Conservation (phyloP, 2,888 invertebrate genomes). For the Mythimna pallens region DNA sequence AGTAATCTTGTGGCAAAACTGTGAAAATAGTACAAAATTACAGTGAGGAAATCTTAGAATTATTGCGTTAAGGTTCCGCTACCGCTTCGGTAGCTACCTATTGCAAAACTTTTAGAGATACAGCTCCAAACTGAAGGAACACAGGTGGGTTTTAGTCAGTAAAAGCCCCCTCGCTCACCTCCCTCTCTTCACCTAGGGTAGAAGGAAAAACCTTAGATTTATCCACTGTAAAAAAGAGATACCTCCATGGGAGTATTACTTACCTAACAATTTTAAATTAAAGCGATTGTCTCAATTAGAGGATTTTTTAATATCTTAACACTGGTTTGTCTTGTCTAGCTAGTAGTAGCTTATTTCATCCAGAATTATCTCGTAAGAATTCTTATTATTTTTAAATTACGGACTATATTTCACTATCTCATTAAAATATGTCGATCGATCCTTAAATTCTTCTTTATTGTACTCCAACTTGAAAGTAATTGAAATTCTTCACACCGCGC, state of each 20-base stretch:
- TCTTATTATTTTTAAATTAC: not conserved
- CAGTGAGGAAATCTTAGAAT: slow-evolving; percentile 33
- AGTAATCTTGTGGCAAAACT: slow-evolving; percentile 23
- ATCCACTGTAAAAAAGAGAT: too few species aligned
- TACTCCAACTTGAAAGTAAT: slow-evolving; percentile 11
- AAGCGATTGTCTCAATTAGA: not conserved
- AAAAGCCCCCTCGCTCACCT: too few species aligned
- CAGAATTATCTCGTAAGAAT: not conserved
- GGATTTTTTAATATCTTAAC: not conserved
- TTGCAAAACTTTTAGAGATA: slow-evolving; percentile 29
- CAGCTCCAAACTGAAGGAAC: too few species aligned
- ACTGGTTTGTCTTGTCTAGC: not conserved
- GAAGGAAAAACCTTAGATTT: too few species aligned
- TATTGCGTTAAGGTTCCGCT: slow-evolving; percentile 37
- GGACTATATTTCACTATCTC: not conserved
- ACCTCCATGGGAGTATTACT: too few species aligned
- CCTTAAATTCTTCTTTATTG: slow-evolving; percentile 7
- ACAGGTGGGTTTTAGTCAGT: too few species aligned
- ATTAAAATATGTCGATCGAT: slow-evolving; percentile 7
- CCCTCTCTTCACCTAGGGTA: too few species aligned
- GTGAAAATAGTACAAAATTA: slow-evolving; percentile 20
- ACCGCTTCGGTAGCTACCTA: slow-evolving; percentile 7
- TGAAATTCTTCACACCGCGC: slow-evolving; percentile 34
- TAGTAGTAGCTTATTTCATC: not conserved
- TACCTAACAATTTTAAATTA: not conserved